Evolutionary conservation across 2,888 invertebrate species (phyloP), one percentile per base, ranked within the genome.

Genomic region (Alsophila aescularia): DNA sequence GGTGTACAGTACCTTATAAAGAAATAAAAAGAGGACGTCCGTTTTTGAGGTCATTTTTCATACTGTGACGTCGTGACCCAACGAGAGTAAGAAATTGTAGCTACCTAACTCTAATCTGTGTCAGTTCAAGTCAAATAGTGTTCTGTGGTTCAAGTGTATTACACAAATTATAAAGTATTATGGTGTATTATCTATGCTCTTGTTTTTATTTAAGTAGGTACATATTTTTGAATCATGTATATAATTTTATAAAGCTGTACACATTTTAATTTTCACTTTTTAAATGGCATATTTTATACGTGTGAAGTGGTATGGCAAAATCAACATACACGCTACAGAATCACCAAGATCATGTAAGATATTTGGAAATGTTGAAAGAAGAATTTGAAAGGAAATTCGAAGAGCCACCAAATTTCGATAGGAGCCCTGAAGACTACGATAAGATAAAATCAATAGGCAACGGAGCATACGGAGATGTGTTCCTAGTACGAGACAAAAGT

Each of bases 391-490:
- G 65, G 35, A 83, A 67, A 60, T 83, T 64, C 55, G 49, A 67
- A 29, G 69, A 79, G 0, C 63, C 75, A 8, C 62, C 64, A 3
- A 0, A 0, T 1, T 52, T 29, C 27, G 67, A 75, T 6, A 81
- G 75, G 60, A 63, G 54, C 29, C 40, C 63, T 29, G 87, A 93
- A 2, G 95, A 96, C 72, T 98, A 94, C 77, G 95, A 96, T 60
- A 86, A 93, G 56, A 89, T 96, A 41, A 95, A 95, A 77, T 96
- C 96, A 0, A 90, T 98, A 39, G 98, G 98, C 0, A 95, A 94
- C 1, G 98, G 98, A 3, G 97, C 97, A 0, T 98, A 98, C 79
- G 98, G 98, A 2, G 93, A 96, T 66, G 98, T 98, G 10, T 95
- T 96, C 80, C 83, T 96, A 49, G 93, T 93, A 24, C 93, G 93